A percentile compares a stretch with the other conserved stretches of the same genome.
These are phyloP conservation scores for Chelonus insularis DNA, from an alignment of 1,140 invertebrate species.

Conservation along the genomic window DNA sequence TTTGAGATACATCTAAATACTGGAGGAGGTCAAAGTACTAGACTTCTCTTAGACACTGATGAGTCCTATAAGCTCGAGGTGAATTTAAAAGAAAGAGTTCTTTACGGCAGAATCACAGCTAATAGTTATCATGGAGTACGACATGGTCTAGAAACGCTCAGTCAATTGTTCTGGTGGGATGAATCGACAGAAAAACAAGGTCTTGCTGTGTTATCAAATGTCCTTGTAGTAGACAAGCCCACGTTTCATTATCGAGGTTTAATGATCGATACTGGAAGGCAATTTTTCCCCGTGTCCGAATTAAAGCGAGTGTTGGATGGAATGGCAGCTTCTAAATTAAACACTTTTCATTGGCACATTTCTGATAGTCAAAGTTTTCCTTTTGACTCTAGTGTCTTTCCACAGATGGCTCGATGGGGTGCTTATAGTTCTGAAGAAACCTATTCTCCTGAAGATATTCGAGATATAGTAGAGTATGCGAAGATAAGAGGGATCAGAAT, in stretches of 20 bases:
- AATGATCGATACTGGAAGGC: conserved; percentile 75
- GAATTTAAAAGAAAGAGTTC: conserved; percentile 54
- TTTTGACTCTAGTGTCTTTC: conserved; percentile 70
- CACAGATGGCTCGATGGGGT: conserved; percentile 75
- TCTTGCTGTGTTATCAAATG: conserved; percentile 61
- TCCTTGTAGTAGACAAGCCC: conserved; percentile 69
- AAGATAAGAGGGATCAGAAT: conserved; percentile 73
- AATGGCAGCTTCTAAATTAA: conserved; percentile 82
- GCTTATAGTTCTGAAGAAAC: conserved; percentile 70
- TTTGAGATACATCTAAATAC: conserved; percentile 51
- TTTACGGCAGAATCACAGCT: conserved; percentile 68
- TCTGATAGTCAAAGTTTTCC: conserved; percentile 87
- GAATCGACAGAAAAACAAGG: conserved; percentile 65
- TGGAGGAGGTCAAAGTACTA: conserved; percentile 36
- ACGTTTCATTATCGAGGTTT: conserved; percentile 72
- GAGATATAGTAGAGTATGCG: conserved; percentile 72
- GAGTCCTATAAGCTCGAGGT: conserved; percentile 74
- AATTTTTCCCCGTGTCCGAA: conserved; percentile 69
- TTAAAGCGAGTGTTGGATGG: conserved; percentile 75
- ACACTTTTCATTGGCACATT: conserved; percentile 89
- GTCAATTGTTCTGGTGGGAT: conserved; percentile 78
- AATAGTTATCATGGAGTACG: conserved; percentile 76
- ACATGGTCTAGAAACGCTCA: conserved; percentile 78
- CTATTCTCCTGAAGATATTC: conserved; percentile 72
- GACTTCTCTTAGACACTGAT: conserved; percentile 69